Conservation (phyloP, 2,888 invertebrate species). For the Axea sp. region DNA sequence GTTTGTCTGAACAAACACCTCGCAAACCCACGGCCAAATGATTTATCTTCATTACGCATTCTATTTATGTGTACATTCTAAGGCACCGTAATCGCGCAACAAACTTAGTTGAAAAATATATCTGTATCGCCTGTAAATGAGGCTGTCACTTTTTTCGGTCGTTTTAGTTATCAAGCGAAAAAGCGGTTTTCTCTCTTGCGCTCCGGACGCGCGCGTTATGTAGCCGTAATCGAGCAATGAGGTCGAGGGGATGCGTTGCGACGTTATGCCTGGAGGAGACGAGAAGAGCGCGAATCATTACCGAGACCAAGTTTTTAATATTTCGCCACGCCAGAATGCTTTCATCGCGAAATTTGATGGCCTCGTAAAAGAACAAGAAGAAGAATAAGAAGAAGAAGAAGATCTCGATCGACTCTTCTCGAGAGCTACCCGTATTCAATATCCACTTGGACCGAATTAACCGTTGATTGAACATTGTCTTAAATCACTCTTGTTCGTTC, state of each 20-base stretch:
- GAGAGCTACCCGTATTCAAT: conserved; percentile 61
- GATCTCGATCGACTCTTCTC: no score
- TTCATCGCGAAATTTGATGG: conserved; percentile 73
- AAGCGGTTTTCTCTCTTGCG: conserved; percentile 45
- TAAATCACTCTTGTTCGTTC: conserved; percentile 62
- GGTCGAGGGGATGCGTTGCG: conserved; percentile 52
- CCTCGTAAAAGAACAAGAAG: conserved; percentile 72
- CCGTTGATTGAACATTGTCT: conserved; percentile 70
- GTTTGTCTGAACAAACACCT: conserved; percentile 34
- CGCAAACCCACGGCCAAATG: no score
- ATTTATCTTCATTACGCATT: conserved; percentile 28
- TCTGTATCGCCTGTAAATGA: conserved; percentile 22
- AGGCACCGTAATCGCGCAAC: conserved; percentile 27
- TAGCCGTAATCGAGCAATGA: conserved; percentile 62
- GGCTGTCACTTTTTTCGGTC: conserved; percentile 13
- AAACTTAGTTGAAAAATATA: conserved; percentile 17
- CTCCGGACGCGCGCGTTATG: conserved; percentile 48
- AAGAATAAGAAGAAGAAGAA: no score
- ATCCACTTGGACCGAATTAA: conserved; percentile 67
- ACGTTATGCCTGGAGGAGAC: conserved; percentile 30
- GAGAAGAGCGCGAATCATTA: conserved; percentile 45
- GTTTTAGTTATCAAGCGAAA: conserved; percentile 13
- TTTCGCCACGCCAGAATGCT: conserved; percentile 69
- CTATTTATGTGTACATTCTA: conserved; percentile 22
- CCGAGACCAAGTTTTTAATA: conserved; percentile 68